These are phyloP conservation scores for Polymixis lichenea DNA, from an alignment of 2,888 invertebrate species.

Conservation along the genomic window DNA sequence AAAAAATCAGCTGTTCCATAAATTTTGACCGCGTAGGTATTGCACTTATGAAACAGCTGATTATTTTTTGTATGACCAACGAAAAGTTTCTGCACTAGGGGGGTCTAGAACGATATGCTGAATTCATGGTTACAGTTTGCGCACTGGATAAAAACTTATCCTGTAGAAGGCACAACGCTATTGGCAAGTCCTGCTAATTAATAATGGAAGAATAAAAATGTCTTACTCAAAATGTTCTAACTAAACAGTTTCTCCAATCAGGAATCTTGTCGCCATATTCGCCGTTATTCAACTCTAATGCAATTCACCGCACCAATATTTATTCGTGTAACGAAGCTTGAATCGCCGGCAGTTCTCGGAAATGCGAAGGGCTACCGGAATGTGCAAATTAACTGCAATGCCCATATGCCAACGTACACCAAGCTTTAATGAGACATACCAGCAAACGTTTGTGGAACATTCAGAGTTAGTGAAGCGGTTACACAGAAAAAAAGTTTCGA, in stretches of 20 bases:
- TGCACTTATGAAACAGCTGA: too few species aligned
- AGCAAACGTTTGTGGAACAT: conserved; percentile 28
- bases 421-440: conserved; percentile 31
- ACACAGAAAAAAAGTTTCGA: neutral
- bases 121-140: too few species aligned
- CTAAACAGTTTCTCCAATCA: conserved; percentile 1
- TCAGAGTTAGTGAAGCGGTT: neutral
- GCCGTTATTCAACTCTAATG: neutral
- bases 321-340: conserved; percentile 39
- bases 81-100: too few species aligned
- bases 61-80: too few species aligned
- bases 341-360: conserved; percentile 42
- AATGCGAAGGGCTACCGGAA: conserved; percentile 47
- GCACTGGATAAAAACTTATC: too few species aligned
- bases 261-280: neutral
- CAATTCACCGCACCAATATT: conserved; percentile 40
- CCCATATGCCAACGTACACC: conserved; percentile 23
- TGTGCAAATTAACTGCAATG: conserved; percentile 47
- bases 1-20: too few species aligned
- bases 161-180: neutral
- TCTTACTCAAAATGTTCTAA: neutral
- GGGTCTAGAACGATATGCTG: too few species aligned
- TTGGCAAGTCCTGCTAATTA: neutral
- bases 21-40: too few species aligned
- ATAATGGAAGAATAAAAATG: neutral